Conservation (phyloP, 2,888 invertebrate species). For the Chymomyza procnemis region DNA sequence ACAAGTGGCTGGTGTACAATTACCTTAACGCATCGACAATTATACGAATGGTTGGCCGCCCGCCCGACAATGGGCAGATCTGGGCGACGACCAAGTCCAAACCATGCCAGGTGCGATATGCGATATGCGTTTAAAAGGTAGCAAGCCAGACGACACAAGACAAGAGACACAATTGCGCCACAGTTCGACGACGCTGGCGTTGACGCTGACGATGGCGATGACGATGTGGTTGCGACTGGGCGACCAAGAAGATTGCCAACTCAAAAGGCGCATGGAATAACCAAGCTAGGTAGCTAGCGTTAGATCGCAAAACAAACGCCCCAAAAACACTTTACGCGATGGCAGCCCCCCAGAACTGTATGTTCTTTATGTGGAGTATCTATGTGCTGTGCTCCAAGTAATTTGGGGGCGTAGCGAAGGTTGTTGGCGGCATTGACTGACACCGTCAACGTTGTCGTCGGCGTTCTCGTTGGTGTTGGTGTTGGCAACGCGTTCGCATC, state of each 20-base stretch:
- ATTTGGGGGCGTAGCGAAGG: constrained; percentile 56
- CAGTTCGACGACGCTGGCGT: constrained; percentile 12
- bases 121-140: constrained; percentile 66
- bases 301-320: constrained; percentile 33
- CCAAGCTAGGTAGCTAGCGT: constrained; percentile 2
- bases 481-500: constrained; percentile 41
- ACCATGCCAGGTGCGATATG: constrained; percentile 73
- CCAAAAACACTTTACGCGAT: constrained; percentile 45
- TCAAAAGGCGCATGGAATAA: constrained; percentile 5
- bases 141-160: constrained; percentile 35
- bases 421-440: constrained; percentile 51
- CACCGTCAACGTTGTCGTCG: constrained; percentile 42
- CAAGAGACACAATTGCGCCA: constrained; percentile 67
- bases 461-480: constrained; percentile 5
- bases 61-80: constrained; percentile 32
- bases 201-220: constrained; percentile 13
- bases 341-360: constrained; percentile 10
- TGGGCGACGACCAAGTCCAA: not conserved
- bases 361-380: constrained; percentile 6
- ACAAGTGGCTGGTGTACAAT: constrained; percentile 73
- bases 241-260: constrained; percentile 61
- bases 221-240: constrained; percentile 59
- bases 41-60: constrained; percentile 77
- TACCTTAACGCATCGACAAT: constrained; percentile 79
- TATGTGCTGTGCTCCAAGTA: constrained; percentile 24